Percentiles rank a stretch among this genome's conserved stretches.
Evolutionary conservation across 64 coral and sea anemone genomes (phyloP).

Genomic region (Montipora sp.): DNA sequence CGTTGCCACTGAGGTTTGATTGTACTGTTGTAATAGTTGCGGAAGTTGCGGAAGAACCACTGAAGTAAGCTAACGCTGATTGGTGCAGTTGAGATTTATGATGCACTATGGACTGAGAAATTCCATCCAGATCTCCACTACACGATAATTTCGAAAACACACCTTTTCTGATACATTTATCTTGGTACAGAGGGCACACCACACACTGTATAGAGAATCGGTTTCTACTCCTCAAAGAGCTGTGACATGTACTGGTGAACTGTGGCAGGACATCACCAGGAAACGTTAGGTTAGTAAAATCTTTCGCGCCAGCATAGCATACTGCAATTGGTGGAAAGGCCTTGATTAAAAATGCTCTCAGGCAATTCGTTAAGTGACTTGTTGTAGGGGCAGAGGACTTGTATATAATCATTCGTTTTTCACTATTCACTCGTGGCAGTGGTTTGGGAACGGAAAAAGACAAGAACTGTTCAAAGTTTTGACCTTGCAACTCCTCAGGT

Average conservation of each 20-base stretch:
- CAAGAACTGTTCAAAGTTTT: constrained; percentile 21
- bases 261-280: constrained; percentile 19
- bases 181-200: constrained; percentile 2
- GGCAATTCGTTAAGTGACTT: background rate
- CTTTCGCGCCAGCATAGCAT: background rate
- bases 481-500: constrained; percentile 3
- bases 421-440: constrained; percentile 13
- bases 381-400: background rate
- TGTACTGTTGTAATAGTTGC: constrained; percentile 2
- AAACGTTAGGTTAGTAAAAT: constrained; percentile 15
- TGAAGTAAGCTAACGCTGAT: constrained; percentile 7
- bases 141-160: constrained; percentile 3
- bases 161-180: constrained; percentile 1
- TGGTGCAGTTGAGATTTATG: background rate
- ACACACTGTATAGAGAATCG: constrained; percentile 19
- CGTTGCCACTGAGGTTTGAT: background rate
- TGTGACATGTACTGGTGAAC: constrained; percentile 13
- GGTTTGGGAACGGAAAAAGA: constrained; percentile 32
- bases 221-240: constrained; percentile 4
- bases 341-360: constrained; percentile 20
- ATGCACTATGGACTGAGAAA: background rate
- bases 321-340: constrained; percentile 15
- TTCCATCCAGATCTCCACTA: background rate
- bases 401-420: constrained; percentile 7
- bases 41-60: constrained; percentile 6